Evolutionary conservation across 2,888 invertebrate species (phyloP).

Genomic region (Hesperia comma): DNA sequence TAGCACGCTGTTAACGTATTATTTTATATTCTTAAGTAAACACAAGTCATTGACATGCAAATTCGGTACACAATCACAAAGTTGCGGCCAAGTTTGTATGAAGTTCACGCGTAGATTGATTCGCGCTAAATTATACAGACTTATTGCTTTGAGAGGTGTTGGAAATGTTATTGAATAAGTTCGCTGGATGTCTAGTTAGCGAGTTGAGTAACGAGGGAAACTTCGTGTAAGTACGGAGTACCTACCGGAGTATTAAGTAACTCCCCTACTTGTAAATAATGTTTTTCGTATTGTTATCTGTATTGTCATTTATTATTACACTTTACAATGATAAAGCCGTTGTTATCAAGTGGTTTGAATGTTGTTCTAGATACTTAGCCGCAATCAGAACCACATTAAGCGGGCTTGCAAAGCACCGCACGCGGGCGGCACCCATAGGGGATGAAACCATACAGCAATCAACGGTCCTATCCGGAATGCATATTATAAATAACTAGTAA

Average conservation of each 20-base stretch:
- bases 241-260: background rate
- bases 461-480: no score
- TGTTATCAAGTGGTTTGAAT: background rate
- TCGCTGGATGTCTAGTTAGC: conserved; percentile 18
- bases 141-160: conserved; percentile 17
- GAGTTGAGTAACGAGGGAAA: conserved; percentile 5
- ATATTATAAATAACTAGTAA: no score
- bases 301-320: background rate
- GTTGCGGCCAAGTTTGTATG: conserved; percentile 43
- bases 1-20: no score
- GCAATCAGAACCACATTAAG: no score
- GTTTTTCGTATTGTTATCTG: background rate
- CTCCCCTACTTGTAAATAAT: conserved; percentile 1
- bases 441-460: no score
- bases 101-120: conserved; percentile 16
- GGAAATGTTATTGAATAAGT: conserved; percentile 25
- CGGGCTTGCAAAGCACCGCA: no score
- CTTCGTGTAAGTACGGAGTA: background rate
- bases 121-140: conserved; percentile 18
- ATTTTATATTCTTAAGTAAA: no score
- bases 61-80: conserved; percentile 47
- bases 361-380: no score
- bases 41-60: conserved; percentile 41
- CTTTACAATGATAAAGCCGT: background rate
- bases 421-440: no score